Percentiles rank a stretch among this genome's conserved stretches.
phyloP scores from a whole-genome alignment of 2,113 vertebrate species.

The Trematomus loennbergii region DNA sequence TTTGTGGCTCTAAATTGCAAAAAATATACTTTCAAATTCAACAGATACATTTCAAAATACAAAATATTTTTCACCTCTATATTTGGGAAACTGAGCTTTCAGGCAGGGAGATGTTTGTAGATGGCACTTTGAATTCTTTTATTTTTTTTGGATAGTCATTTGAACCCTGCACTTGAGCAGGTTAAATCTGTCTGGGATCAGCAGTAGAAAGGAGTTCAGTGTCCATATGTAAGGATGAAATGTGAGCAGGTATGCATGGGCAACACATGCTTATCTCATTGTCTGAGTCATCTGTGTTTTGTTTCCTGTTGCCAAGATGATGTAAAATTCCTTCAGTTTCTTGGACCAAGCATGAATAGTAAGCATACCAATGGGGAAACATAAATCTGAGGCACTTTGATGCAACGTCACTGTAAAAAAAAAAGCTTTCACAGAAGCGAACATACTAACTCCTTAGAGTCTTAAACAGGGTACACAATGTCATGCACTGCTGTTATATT shows the following conservation, averaged over 20 bases:
- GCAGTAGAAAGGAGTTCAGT: neutral
- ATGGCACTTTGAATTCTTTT: slow-evolving; percentile 23
- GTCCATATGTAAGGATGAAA: slow-evolving; percentile 28
- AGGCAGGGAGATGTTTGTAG: slow-evolving; percentile 22
- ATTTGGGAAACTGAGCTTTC: neutral
- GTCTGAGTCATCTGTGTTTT: slow-evolving; percentile 31
- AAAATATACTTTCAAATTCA: neutral
- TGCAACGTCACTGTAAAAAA: neutral
- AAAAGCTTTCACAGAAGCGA: slow-evolving; percentile 3
- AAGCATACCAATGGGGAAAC: slow-evolving; percentile 14
- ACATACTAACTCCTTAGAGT: neutral
- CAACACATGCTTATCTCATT: neutral
- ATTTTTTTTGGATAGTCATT: neutral
- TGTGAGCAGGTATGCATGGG: neutral
- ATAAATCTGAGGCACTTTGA: slow-evolving; percentile 62
- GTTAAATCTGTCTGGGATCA: neutral
- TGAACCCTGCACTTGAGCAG: neutral
- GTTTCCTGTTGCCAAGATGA: slow-evolving; percentile 16
- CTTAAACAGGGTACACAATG: slow-evolving; percentile 13
- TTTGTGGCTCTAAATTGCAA: slow-evolving; percentile 3
- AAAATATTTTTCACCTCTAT: slow-evolving; percentile 2
- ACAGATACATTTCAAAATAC: neutral
- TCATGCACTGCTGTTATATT: slow-evolving; percentile 18
- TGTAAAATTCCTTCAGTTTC: neutral
- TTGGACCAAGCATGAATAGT: neutral